These are phyloP conservation scores for Pheosia tremula DNA, from an alignment of 2,888 invertebrate genomes.

Conservation along the genomic window DNA sequence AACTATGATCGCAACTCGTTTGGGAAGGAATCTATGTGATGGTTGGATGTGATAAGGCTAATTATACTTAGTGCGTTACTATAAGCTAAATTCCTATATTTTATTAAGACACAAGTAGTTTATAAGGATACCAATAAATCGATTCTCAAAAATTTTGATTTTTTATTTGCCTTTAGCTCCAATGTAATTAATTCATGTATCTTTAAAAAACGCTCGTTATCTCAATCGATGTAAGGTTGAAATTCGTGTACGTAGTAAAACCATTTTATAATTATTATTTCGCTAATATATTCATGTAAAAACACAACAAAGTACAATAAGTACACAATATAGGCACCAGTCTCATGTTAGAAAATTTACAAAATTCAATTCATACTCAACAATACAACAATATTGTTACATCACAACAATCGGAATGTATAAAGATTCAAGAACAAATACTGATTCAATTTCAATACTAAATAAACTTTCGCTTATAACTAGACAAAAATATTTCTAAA, in stretches of 20 bases:
- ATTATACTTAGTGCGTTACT: constrained; percentile 48
- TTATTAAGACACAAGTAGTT: constrained; percentile 64
- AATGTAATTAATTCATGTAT: too few relatives aligned
- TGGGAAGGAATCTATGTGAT: constrained; percentile 60
- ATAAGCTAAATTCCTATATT: constrained; percentile 79
- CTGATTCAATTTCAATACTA: background rate
- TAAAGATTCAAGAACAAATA: background rate
- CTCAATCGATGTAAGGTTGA: background rate
- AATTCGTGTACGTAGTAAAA: background rate
- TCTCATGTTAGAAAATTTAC: constrained; percentile 9
- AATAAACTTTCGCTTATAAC: too few relatives aligned
- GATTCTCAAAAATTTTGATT: constrained; percentile 38
- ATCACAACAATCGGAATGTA: constrained; percentile 1
- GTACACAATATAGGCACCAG: constrained; percentile 29
- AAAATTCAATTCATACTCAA: constrained; percentile 4
- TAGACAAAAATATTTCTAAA: too few relatives aligned
- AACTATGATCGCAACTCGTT: constrained; percentile 13
- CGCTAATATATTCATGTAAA: constrained; percentile 21
- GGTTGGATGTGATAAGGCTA: constrained; percentile 77
- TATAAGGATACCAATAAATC: constrained; percentile 63
- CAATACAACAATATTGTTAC: background rate
- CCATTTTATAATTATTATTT: constrained; percentile 1
- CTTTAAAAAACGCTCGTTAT: background rate
- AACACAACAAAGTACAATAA: constrained; percentile 25
- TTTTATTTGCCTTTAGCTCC: background rate